Conservation (phyloP, 2,113 vertebrate genomes). For the Brachypteracias leptosomus region DNA sequence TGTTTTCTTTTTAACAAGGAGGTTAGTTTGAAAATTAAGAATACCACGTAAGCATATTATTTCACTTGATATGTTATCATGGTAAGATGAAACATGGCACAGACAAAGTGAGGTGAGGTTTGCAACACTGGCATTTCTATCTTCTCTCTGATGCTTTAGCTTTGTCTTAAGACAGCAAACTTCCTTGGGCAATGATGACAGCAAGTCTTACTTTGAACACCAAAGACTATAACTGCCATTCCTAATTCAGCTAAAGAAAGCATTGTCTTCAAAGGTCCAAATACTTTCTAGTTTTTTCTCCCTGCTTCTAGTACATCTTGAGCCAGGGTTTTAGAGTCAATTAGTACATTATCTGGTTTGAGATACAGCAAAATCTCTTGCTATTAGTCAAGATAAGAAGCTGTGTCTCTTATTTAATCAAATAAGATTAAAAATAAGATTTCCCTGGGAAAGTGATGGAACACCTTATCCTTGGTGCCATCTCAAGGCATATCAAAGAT, state of each 20-base stretch:
- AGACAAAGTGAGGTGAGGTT: background rate
- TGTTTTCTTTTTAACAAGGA: background rate
- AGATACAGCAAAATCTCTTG: background rate
- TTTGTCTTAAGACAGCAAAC: background rate
- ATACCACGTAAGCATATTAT: background rate
- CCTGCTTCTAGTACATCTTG: background rate
- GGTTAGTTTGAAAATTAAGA: background rate
- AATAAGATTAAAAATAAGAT: too few relatives aligned
- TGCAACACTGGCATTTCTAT: background rate
- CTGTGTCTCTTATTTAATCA: background rate
- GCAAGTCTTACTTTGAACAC: background rate
- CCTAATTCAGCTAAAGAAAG: background rate
- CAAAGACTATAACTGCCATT: background rate
- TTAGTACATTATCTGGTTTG: background rate
- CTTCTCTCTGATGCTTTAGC: background rate
- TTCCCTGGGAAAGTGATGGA: too few relatives aligned
- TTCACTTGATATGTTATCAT: background rate
- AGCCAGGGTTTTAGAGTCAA: background rate
- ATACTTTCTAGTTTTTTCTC: background rate
- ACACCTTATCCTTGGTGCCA: too few relatives aligned
- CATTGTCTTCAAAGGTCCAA: background rate
- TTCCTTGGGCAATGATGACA: background rate
- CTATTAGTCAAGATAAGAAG: background rate
- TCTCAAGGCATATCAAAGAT: too few relatives aligned
- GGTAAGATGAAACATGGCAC: background rate